phyloP scores from a whole-genome alignment of 2,797 vertebrate species.

The Calcarius lapponicus region DNA sequence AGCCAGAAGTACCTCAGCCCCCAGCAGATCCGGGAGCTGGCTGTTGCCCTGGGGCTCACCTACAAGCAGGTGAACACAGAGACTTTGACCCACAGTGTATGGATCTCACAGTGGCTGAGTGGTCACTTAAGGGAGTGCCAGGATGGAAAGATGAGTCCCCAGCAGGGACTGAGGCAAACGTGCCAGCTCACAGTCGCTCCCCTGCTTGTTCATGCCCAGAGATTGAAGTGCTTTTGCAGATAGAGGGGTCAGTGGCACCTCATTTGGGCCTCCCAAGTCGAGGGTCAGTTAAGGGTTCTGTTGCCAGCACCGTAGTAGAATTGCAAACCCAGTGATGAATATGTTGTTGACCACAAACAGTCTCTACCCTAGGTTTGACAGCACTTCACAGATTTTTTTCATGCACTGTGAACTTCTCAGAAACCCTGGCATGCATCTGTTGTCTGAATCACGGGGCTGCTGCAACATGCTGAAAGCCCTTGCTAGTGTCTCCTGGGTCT shows the following conservation, averaged over 20 bases:
- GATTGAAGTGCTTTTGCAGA: not conserved
- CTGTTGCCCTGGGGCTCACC: conserved; percentile 81
- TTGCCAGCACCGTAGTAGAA: not conserved
- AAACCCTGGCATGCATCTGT: not conserved
- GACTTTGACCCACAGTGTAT: not conserved
- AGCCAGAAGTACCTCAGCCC: conserved; percentile 88
- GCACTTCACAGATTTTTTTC: not conserved
- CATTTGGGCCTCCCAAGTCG: not conserved
- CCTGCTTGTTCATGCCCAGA: not conserved
- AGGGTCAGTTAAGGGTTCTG: not conserved
- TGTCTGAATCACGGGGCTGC: not conserved
- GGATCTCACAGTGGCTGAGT: not conserved
- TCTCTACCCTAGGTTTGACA: not conserved
- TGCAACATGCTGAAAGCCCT: not conserved
- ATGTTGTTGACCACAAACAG: not conserved
- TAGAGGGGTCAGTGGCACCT: not conserved
- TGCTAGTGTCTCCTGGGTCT: not conserved
- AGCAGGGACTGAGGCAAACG: not conserved
- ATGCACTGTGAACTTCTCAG: not conserved
- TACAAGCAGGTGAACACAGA: conserved; percentile 84
- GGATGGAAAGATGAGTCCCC: not conserved
- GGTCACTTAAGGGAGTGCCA: not conserved
- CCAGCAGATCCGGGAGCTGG: conserved; percentile 87
- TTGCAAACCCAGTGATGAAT: conserved; percentile 8
- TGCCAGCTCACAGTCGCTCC: not conserved